Conservation (phyloP, 2,797 vertebrate species). For the Sebastes glaucus region DNA sequence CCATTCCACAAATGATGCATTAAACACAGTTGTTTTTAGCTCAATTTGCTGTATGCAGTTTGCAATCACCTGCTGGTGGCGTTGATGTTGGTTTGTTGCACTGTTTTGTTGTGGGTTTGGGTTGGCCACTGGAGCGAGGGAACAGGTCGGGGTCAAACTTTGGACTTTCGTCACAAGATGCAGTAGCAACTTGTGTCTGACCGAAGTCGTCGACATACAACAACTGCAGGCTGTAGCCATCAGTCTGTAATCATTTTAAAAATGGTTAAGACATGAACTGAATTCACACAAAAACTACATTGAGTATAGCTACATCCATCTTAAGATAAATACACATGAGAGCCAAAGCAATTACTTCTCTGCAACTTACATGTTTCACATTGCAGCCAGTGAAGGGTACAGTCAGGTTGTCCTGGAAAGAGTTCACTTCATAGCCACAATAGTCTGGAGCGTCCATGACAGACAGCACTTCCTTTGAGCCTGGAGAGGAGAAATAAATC, state of each 20-base stretch:
- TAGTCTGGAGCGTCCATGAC: constrained; percentile 1
- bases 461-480: not conserved
- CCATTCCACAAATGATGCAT: not conserved
- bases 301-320: not conserved
- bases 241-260: constrained; percentile 23
- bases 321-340: fast-evolving
- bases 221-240: constrained; percentile 50
- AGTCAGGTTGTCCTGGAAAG: not conserved
- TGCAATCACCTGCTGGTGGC: constrained; percentile 32
- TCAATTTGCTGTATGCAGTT: not conserved
- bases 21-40: fast-evolving
- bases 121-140: not conserved
- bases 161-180: constrained; percentile 25
- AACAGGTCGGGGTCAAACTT: not conserved
- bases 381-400: constrained; percentile 63
- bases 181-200: not conserved
- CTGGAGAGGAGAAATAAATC: constrained; percentile 1
- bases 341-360: not conserved
- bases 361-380: constrained; percentile 40
- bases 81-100: not conserved
- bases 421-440: constrained; percentile 55
- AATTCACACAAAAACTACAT: not conserved
- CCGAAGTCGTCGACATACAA: not conserved
- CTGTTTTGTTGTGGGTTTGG: not conserved
- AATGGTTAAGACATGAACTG: not conserved